Evolutionary conservation across 1,140 invertebrate genomes (phyloP).

Genomic region (Agrypnia vestita): DNA sequence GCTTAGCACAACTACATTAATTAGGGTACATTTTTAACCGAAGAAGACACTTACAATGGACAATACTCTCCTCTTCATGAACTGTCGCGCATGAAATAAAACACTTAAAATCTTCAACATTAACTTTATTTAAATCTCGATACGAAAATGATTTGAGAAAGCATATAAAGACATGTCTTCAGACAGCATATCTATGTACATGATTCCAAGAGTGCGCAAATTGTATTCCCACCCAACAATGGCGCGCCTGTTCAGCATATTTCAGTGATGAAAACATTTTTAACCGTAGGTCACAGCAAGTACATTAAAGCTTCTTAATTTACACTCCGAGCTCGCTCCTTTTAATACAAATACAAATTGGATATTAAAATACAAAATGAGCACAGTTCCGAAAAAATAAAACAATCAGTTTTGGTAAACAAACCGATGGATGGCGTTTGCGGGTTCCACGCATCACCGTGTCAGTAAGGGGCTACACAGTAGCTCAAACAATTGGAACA

Average conservation of each 20-base stretch:
- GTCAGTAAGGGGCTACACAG: constrained; percentile 2
- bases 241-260: neutral
- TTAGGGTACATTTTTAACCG: neutral
- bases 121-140: constrained; percentile 33
- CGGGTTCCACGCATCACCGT: constrained; percentile 2
- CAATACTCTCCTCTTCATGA: neutral
- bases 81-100: constrained; percentile 7
- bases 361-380: constrained; percentile 39
- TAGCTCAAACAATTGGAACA: constrained; percentile 1
- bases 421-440: neutral
- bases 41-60: neutral
- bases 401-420: neutral
- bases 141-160: constrained; percentile 36
- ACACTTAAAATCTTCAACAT: constrained; percentile 28
- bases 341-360: constrained; percentile 29
- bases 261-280: constrained; percentile 13
- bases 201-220: neutral
- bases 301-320: constrained; percentile 27
- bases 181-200: constrained; percentile 10
- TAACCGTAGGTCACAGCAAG: constrained; percentile 26
- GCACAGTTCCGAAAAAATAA: constrained; percentile 4
- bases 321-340: neutral
- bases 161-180: constrained; percentile 36
- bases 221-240: constrained; percentile 7
- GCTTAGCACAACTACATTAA: too few species aligned